Conservation (phyloP, 2,113 vertebrate species). For the Elephantulus edwardii region DNA sequence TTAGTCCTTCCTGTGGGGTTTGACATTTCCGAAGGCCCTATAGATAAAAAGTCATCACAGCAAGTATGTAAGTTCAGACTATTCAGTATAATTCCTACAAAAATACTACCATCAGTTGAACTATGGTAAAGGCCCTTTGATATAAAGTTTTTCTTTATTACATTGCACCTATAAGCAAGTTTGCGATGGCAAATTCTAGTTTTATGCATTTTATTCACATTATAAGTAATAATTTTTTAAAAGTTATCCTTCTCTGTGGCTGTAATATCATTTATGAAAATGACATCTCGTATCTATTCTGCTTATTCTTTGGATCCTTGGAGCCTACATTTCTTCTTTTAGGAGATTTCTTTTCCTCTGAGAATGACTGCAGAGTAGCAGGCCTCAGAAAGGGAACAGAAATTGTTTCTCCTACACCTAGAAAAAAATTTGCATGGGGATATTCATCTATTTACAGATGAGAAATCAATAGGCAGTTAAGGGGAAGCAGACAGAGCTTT, state of each 20-base stretch:
- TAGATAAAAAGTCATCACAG: background rate
- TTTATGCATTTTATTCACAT: conserved; percentile 46
- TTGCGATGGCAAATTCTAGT: background rate
- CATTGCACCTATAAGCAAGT: background rate
- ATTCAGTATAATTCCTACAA: background rate
- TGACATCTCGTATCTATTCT: background rate
- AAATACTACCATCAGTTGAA: background rate
- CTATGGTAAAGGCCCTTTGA: background rate
- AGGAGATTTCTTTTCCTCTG: conserved; percentile 14
- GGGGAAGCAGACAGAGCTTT: background rate
- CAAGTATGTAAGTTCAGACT: background rate
- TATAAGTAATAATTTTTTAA: conserved; percentile 15
- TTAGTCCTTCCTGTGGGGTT: background rate
- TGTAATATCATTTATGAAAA: background rate
- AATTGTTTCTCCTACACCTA: conserved; percentile 28
- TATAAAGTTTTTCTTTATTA: background rate
- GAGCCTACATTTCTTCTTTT: background rate
- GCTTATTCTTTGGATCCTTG: conserved; percentile 17
- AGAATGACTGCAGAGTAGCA: background rate
- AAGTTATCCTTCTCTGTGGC: background rate
- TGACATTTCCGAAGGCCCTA: conserved; percentile 21
- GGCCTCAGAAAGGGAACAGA: conserved; percentile 27
- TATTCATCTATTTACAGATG: background rate
- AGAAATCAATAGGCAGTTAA: conserved; percentile 26
- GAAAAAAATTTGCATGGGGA: background rate